phyloP scores from a whole-genome alignment of 1,140 invertebrate species.

The Drosophila azteca region DNA sequence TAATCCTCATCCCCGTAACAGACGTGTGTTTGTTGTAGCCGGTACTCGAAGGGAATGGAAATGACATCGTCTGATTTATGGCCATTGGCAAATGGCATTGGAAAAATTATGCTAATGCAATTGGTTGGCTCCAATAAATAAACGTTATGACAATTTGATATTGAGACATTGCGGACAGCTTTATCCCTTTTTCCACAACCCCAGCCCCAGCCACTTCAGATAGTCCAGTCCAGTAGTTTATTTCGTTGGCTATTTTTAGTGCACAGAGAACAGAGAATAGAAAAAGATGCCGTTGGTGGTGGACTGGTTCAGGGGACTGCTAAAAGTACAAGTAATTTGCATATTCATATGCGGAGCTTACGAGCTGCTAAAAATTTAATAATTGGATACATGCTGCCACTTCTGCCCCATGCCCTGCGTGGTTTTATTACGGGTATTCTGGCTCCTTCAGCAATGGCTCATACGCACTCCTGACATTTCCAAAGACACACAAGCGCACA shows the following conservation, averaged over 20 bases:
- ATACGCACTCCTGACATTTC: slow-evolving; percentile 68
- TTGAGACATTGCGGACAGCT: slow-evolving; percentile 58
- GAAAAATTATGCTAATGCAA: slow-evolving; percentile 75
- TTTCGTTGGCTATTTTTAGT: slow-evolving; percentile 46
- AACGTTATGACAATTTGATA: slow-evolving; percentile 78
- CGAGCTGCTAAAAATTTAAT: slow-evolving; percentile 50
- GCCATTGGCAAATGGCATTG: slow-evolving; percentile 29
- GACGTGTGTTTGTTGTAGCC: no score
- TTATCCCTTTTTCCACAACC: slow-evolving; percentile 17
- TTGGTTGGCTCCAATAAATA: slow-evolving; percentile 67
- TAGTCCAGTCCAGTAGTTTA: slow-evolving; percentile 26
- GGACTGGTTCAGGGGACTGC: not conserved
- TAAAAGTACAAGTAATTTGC: slow-evolving; percentile 15
- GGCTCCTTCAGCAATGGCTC: slow-evolving; percentile 27
- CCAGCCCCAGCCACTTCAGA: not conserved
- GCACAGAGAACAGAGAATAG: slow-evolving; percentile 5
- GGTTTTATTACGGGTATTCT: slow-evolving; percentile 31
- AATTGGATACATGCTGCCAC: slow-evolving; percentile 45
- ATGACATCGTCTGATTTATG: slow-evolving; percentile 57
- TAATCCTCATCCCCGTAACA: no score
- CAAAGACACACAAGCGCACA: slow-evolving; percentile 15
- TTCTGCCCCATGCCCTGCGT: not conserved
- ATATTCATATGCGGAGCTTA: slow-evolving; percentile 23
- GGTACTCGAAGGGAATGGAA: no score
- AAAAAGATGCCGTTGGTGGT: slow-evolving; percentile 1